Percentiles rank a stretch among this genome's conserved stretches.
Conservation (phyloP, 2,113 vertebrate species). For the Laterallus jamaicensis region DNA sequence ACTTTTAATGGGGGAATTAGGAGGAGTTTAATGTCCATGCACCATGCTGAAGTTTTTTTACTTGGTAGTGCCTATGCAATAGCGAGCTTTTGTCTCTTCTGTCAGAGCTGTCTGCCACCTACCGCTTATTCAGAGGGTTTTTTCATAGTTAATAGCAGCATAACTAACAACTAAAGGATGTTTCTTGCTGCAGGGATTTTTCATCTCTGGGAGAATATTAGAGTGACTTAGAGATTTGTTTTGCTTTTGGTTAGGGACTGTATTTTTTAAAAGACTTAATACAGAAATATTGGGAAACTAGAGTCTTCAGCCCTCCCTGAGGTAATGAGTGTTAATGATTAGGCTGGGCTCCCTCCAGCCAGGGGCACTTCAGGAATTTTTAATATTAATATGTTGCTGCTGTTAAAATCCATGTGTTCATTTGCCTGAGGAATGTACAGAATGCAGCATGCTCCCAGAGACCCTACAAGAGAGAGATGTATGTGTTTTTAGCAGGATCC, state of each 20-base stretch:
- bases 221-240: constrained; percentile 3
- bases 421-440: background rate
- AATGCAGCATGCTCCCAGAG: background rate
- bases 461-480: background rate
- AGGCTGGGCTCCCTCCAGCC: constrained; percentile 6
- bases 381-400: background rate
- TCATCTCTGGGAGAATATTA: background rate
- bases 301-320: constrained; percentile 36
- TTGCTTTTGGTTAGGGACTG: constrained; percentile 16
- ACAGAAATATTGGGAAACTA: constrained; percentile 19
- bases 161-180: constrained; percentile 28
- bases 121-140: constrained; percentile 41
- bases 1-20: background rate
- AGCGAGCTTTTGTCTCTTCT: constrained; percentile 21
- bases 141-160: constrained; percentile 38
- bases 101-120: constrained; percentile 26
- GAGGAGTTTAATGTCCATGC: background rate
- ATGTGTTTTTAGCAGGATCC: background rate
- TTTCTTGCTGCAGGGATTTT: constrained; percentile 39
- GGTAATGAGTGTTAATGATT: constrained; percentile 42
- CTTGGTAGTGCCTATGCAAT: background rate
- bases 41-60: background rate
- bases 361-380: constrained; percentile 41
- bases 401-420: constrained; percentile 18
- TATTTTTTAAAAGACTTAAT: constrained; percentile 31